Evolutionary conservation across 2,797 vertebrate species (phyloP).

Genomic region (Melanotaenia pygmaea): DNA sequence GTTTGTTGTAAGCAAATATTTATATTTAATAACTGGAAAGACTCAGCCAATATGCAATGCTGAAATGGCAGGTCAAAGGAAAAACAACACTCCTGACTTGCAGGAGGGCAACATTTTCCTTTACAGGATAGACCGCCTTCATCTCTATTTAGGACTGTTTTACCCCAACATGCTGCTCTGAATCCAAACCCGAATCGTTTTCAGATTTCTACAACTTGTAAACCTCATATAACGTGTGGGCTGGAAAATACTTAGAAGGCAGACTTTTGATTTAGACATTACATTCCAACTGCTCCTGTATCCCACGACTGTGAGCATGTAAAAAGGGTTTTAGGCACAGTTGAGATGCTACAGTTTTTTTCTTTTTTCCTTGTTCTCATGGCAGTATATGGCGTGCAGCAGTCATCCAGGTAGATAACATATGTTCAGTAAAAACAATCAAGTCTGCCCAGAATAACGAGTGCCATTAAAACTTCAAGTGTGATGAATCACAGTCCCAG

Average conservation of each 20-base stretch:
- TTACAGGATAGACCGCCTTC: not conserved
- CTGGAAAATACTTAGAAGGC: conserved; percentile 18
- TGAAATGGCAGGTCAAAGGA: not conserved
- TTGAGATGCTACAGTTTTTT: conserved; percentile 32
- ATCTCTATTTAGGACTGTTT: conserved; percentile 2
- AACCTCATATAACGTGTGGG: not conserved
- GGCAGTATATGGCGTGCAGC: conserved; percentile 58
- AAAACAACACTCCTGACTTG: not conserved
- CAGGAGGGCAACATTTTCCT: not conserved
- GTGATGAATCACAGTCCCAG: conserved; percentile 87
- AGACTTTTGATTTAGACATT: conserved; percentile 2
- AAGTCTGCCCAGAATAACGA: conserved; percentile 38
- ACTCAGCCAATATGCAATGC: not conserved
- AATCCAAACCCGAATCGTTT: not conserved
- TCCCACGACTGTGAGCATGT: conserved; percentile 22
- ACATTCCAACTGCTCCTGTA: not conserved
- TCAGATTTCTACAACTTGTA: conserved; percentile 16
- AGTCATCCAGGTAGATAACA: conserved; percentile 41
- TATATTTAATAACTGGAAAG: not conserved
- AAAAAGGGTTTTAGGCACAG: conserved; percentile 61
- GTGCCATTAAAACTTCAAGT: conserved; percentile 32
- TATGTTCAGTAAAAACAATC: conserved; percentile 35
- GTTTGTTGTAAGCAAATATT: not conserved
- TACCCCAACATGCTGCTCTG: not conserved
- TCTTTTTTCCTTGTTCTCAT: not conserved